phyloP scores from a whole-genome alignment of 2,888 invertebrate genomes.

The Stratiomys singularior region DNA sequence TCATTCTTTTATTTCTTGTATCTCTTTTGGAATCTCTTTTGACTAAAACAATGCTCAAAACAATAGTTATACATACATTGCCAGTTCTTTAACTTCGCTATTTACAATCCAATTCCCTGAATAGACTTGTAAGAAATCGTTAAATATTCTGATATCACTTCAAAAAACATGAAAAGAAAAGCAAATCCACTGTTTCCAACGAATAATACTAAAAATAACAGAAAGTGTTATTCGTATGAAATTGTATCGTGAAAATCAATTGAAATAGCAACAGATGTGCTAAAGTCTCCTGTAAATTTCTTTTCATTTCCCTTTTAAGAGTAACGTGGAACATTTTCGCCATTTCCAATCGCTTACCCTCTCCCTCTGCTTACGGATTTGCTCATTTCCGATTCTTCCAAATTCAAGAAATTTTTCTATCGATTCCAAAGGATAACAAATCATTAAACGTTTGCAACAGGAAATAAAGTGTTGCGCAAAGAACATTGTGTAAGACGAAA shows the following conservation, averaged over 20 bases:
- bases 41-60: no score
- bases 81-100: no score
- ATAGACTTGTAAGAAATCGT: no score
- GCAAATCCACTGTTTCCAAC: no score
- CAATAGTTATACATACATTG: no score
- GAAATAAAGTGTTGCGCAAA: constrained; percentile 23
- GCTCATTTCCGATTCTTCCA: neutral
- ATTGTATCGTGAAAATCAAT: neutral
- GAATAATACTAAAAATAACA: neutral
- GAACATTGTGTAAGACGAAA: neutral
- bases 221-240: neutral
- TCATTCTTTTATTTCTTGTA: no score
- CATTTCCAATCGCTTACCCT: neutral
- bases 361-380: neutral
- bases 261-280: neutral
- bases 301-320: neutral
- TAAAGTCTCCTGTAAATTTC: neutral
- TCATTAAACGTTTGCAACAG: constrained; percentile 28
- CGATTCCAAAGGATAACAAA: constrained; percentile 35
- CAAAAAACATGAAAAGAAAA: no score
- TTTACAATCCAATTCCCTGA: no score
- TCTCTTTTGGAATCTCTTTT: no score
- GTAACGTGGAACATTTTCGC: neutral
- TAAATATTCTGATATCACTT: no score
- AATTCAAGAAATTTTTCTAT: neutral